Conservation (phyloP, 2,888 invertebrate species). For the Hanleya hanleyi region DNA sequence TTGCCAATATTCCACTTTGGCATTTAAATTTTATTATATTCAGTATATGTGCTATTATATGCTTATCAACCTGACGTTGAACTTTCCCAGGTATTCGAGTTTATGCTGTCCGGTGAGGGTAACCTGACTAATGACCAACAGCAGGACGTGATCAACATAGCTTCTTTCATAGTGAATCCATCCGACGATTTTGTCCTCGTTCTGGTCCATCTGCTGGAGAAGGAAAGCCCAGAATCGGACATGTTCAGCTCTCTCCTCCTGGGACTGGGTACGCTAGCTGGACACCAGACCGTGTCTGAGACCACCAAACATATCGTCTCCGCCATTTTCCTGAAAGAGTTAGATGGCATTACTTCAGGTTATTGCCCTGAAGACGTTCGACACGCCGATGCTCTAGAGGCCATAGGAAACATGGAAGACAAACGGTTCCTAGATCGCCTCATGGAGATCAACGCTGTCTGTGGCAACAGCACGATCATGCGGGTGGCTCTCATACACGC, state of each 20-base stretch:
- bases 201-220: not conserved
- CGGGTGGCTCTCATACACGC: not conserved
- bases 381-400: not conserved
- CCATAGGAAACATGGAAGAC: conserved; percentile 5
- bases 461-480: not conserved
- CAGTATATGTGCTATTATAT: no score
- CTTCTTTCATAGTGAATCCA: not conserved
- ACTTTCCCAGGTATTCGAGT: not conserved
- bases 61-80: no score
- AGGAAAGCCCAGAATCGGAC: not conserved
- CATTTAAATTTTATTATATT: no score
- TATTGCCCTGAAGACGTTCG: not conserved
- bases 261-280: not conserved
- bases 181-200: not conserved
- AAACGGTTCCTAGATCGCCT: not conserved
- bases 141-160: not conserved
- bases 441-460: not conserved
- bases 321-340: not conserved
- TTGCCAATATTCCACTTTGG: no score
- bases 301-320: not conserved
- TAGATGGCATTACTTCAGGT: not conserved
- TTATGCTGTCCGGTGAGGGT: not conserved
- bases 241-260: not conserved
- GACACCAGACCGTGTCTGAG: not conserved
- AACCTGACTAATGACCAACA: not conserved